Evolutionary conservation across 2,797 vertebrate species (phyloP).

Genomic region (Macropus fuliginosus): DNA sequence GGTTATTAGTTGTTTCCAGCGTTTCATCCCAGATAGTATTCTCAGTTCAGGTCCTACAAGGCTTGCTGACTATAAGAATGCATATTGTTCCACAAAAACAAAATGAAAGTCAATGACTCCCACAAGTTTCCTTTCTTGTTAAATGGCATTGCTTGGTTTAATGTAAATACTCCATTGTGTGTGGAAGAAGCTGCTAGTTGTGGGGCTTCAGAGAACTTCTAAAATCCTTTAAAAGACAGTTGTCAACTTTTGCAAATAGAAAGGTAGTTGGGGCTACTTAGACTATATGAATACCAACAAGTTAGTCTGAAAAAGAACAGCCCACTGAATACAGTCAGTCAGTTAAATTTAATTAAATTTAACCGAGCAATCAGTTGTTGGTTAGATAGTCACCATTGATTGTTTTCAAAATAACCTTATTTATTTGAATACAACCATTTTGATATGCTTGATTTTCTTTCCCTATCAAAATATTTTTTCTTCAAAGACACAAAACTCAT

Average conservation of each 20-base stretch:
- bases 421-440: background rate
- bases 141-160: background rate
- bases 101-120: background rate
- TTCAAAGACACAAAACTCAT: background rate
- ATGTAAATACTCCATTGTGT: constrained; percentile 35
- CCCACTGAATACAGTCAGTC: background rate
- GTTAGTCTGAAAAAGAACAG: constrained; percentile 37
- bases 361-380: background rate
- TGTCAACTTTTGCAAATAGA: constrained; percentile 11
- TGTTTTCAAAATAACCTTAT: constrained; percentile 20
- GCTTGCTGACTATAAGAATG: constrained; percentile 24
- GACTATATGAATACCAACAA: background rate
- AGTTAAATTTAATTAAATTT: constrained; percentile 3
- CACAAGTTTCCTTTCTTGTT: constrained; percentile 5
- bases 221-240: background rate
- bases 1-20: constrained; percentile 14
- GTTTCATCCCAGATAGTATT: background rate
- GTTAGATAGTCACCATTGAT: background rate
- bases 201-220: constrained; percentile 5
- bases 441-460: background rate
- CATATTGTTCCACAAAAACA: background rate
- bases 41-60: constrained; percentile 10
- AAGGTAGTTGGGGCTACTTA: background rate
- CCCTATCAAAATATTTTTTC: constrained; percentile 4
- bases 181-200: constrained; percentile 28